Evolutionary conservation across 2,113 vertebrate genomes (phyloP).

Genomic region (Vimba vimba): DNA sequence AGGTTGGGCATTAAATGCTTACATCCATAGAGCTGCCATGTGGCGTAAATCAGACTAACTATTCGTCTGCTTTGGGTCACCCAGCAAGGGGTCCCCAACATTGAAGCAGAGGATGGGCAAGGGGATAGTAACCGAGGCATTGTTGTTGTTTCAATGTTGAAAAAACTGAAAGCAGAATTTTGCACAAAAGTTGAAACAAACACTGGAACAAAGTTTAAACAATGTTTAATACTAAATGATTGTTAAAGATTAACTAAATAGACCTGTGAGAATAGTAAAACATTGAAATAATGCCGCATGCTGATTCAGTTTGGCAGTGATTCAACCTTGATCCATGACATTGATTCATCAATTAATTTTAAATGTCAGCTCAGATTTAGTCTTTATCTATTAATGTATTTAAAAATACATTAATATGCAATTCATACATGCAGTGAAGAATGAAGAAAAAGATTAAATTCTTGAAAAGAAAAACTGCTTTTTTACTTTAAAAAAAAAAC

Average conservation of each 20-base stretch:
- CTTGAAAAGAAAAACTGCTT: neutral
- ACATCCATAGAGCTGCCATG: too few species aligned
- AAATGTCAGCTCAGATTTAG: neutral
- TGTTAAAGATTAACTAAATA: neutral
- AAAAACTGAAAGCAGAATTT: neutral
- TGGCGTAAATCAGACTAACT: too few species aligned
- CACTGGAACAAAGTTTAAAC: neutral
- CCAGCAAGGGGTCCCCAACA: too few species aligned
- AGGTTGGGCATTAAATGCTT: too few species aligned
- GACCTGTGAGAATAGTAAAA: neutral
- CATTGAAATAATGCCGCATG: neutral
- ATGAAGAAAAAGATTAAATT: neutral
- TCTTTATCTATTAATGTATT: neutral
- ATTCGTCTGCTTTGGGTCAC: too few species aligned
- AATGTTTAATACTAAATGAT: neutral
- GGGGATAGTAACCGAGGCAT: too few species aligned
- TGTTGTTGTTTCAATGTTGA: neutral
- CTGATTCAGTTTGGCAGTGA: neutral
- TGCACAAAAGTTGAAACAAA: neutral
- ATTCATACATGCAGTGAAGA: neutral
- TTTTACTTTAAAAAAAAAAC: too few species aligned
- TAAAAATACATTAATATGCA: neutral
- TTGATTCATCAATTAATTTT: too few species aligned
- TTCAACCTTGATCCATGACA: too few species aligned
- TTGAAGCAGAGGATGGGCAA: too few species aligned